phyloP scores from a whole-genome alignment of 2,888 invertebrate species.

The Eupithecia pulchellata region DNA sequence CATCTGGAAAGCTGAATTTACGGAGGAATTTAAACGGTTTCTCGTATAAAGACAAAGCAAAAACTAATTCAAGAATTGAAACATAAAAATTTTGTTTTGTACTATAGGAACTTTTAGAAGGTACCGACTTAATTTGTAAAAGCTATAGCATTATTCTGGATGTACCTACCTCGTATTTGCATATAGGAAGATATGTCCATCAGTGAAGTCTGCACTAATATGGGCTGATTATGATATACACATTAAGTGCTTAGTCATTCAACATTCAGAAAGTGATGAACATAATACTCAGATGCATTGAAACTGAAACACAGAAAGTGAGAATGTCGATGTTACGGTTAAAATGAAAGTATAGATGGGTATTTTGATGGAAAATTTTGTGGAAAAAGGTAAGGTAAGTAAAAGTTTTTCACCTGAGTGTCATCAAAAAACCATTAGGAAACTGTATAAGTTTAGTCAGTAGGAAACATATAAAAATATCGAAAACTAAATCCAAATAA shows the following conservation, averaged over 20 bases:
- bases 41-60: not conserved
- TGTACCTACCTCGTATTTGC: too few species aligned
- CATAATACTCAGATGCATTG: not conserved
- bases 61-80: not conserved
- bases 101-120: not conserved
- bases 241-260: not conserved
- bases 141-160: too few species aligned
- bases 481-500: slow-evolving; percentile 2
- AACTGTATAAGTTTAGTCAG: not conserved
- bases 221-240: not conserved
- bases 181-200: too few species aligned
- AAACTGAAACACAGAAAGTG: not conserved
- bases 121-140: not conserved
- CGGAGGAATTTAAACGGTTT: not conserved
- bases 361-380: not conserved
- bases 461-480: not conserved
- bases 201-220: too few species aligned
- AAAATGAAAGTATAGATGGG: too few species aligned
- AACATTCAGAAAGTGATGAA: not conserved
- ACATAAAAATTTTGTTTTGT: not conserved
- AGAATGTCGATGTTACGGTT: not conserved
- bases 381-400: not conserved
- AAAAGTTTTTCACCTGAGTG: not conserved
- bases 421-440: not conserved
- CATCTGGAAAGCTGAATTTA: slow-evolving; percentile 11